A percentile compares a stretch with the other conserved stretches of the same genome.
phyloP scores from a whole-genome alignment of 2,888 invertebrate genomes.

The Ypsolopha sequella region DNA sequence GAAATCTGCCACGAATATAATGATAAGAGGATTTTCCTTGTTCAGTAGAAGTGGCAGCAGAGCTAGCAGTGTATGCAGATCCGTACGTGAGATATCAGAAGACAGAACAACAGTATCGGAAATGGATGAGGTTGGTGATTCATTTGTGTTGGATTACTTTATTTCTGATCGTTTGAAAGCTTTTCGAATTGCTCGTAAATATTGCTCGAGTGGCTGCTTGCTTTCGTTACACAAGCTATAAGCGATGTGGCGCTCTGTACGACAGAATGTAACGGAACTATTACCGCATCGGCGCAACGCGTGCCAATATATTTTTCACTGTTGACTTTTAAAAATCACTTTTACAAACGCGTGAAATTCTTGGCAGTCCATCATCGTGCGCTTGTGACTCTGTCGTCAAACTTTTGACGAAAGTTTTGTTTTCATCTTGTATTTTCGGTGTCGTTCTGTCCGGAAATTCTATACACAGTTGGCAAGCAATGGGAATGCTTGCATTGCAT shows the following conservation, averaged over 20 bases:
- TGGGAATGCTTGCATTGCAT: no score
- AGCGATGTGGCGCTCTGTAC: background rate
- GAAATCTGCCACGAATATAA: constrained; percentile 83
- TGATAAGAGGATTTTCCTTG: constrained; percentile 85
- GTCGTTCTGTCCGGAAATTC: no score
- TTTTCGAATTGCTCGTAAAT: constrained; percentile 28
- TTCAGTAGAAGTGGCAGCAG: constrained; percentile 68
- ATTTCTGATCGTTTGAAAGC: constrained; percentile 20
- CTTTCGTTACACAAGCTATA: background rate
- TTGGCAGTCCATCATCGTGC: constrained; percentile 18
- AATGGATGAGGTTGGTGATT: constrained; percentile 73
- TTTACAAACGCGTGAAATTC: constrained; percentile 38
- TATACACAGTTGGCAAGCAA: no score
- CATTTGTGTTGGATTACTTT: constrained; percentile 11
- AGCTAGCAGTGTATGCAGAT: constrained; percentile 64
- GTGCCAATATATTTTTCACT: constrained; percentile 53
- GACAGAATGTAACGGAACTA: constrained; percentile 5
- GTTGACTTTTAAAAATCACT: constrained; percentile 24
- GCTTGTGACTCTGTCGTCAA: no score
- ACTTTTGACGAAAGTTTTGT: no score
- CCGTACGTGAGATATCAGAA: constrained; percentile 69
- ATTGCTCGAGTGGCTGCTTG: constrained; percentile 16
- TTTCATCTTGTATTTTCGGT: no score
- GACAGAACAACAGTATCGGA: constrained; percentile 76
- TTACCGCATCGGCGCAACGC: constrained; percentile 26